A percentile compares a stretch with the other conserved stretches of the same genome.
Evolutionary conservation across 2,113 vertebrate genomes (phyloP).

Genomic region (Cromileptes altivelis): DNA sequence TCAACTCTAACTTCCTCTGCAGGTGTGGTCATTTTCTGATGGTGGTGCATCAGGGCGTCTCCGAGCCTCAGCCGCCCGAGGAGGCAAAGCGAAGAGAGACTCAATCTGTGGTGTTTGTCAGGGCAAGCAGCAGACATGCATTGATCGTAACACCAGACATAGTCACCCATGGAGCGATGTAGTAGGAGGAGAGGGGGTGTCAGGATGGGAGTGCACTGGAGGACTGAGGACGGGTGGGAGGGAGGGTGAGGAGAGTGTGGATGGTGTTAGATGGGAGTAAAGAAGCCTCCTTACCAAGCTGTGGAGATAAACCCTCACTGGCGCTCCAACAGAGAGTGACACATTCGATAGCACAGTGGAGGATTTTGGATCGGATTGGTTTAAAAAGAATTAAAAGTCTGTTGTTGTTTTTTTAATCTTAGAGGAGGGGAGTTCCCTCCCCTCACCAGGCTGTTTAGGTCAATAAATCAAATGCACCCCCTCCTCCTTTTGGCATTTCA

Average conservation of each 20-base stretch:
- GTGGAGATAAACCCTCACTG: conserved; percentile 84
- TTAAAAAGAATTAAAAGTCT: conserved; percentile 36
- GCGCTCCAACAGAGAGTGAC: conserved; percentile 79
- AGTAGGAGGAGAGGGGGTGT: conserved; percentile 78
- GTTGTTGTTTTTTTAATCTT: background rate
- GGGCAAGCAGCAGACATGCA: conserved; percentile 85
- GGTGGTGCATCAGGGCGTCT: conserved; percentile 12
- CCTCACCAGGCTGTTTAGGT: conserved; percentile 54
- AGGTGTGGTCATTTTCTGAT: conserved; percentile 37
- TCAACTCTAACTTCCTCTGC: conserved; percentile 49
- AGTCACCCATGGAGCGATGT: conserved; percentile 87
- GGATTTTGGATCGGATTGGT: conserved; percentile 69
- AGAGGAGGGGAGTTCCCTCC: conserved; percentile 50
- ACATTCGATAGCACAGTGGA: conserved; percentile 67
- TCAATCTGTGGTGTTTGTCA: conserved; percentile 65
- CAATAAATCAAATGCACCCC: conserved; percentile 67
- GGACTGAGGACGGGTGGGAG: conserved; percentile 74
- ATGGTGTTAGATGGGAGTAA: conserved; percentile 88
- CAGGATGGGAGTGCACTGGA: conserved; percentile 78
- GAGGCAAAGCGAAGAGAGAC: conserved; percentile 46
- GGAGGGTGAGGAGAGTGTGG: conserved; percentile 83
- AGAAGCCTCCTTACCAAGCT: conserved; percentile 89
- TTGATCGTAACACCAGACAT: conserved; percentile 84
- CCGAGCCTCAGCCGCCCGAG: conserved; percentile 36
- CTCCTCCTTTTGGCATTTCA: conserved; percentile 60